Evolutionary conservation across 2,888 invertebrate genomes (phyloP), one percentile per base, ranked within the genome.

Genomic region (Pachliopta kotzebuea): DNA sequence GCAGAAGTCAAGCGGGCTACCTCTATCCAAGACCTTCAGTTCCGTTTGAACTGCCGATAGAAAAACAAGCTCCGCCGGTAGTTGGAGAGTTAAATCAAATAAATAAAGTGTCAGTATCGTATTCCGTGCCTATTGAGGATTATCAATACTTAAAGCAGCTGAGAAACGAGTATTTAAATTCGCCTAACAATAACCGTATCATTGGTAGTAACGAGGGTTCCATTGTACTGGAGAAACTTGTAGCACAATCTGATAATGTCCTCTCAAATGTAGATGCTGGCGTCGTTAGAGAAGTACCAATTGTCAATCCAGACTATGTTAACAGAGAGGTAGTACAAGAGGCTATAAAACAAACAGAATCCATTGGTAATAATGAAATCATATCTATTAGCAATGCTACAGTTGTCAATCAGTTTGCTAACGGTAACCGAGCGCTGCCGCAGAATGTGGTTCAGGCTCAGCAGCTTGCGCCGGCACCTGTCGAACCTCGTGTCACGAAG

Each of bases 401-500:
- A 14, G 31, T 55, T 26, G 17, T 31, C 0, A 55, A 59, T 23
- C 49, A 55, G 49, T n/a, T 45, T 54, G 20, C 49, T 20, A 26
- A 55, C 9, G 11, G 6, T 29, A 50, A 37, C 23, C 20, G 11
- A 60, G 37, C 11, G 20, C 23, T 20, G 17, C n/a, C 26, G 23
- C 58, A 58, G 18, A 62, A 56, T 45, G 52, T 26, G 18, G 14
- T 58, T 20, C 54, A 42, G 4, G 6, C 18, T 17, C 55, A 60
- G 21, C 54, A 23, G 14, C 17, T 23, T 14, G 31, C 37, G 29
- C 60, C 45, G 2, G 57, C 53, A 11, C 53, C 24, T 23, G 66
- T 67, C 2, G 60, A 93, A 42, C 79, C 80, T 37, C 87, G 93
- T 26, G 90, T 95, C 67, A 94, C 93, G 74, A 95, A 94, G 75